These are phyloP conservation scores for Eleutherodactylus coqui DNA, from an alignment of 2,797 vertebrate genomes.

Conservation along the genomic window DNA sequence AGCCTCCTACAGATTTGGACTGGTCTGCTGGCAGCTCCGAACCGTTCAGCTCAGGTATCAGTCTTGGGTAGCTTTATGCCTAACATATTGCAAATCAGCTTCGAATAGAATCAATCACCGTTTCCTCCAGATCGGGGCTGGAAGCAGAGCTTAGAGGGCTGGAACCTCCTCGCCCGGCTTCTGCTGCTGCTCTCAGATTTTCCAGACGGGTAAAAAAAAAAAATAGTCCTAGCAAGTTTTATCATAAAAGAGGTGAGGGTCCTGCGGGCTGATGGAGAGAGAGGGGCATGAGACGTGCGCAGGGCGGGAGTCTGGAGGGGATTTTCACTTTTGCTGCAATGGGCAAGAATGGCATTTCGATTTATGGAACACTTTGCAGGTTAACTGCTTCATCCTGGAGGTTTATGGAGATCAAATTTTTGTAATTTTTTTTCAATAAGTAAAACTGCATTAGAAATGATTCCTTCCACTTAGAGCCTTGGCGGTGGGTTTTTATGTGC, in stretches of 20 bases:
- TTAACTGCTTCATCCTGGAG: background rate
- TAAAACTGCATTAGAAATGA: background rate
- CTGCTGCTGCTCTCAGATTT: constrained; percentile 17
- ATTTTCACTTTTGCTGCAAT: constrained; percentile 44
- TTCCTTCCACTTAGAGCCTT: background rate
- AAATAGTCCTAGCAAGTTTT: constrained; percentile 37
- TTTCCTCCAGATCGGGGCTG: constrained; percentile 30
- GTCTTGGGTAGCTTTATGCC: background rate
- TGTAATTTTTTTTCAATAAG: background rate
- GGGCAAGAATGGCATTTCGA: constrained; percentile 44
- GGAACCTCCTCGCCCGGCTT: constrained; percentile 29
- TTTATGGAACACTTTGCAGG: constrained; percentile 22
- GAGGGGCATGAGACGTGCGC: background rate
- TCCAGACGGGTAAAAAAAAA: constrained; percentile 42
- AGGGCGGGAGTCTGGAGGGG: background rate
- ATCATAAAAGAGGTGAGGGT: constrained; percentile 28
- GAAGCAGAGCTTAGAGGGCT: constrained; percentile 25
- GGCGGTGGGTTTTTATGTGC: background rate
- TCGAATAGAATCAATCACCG: constrained; percentile 34
- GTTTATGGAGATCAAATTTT: constrained; percentile 37
- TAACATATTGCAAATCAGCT: constrained; percentile 36
- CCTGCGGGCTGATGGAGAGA: constrained; percentile 61
- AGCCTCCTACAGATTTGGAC: background rate
- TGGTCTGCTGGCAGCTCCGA: background rate
- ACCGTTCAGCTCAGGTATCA: background rate